Evolutionary conservation across 2,113 vertebrate genomes (phyloP).

Genomic region (Irena cyanogastra): DNA sequence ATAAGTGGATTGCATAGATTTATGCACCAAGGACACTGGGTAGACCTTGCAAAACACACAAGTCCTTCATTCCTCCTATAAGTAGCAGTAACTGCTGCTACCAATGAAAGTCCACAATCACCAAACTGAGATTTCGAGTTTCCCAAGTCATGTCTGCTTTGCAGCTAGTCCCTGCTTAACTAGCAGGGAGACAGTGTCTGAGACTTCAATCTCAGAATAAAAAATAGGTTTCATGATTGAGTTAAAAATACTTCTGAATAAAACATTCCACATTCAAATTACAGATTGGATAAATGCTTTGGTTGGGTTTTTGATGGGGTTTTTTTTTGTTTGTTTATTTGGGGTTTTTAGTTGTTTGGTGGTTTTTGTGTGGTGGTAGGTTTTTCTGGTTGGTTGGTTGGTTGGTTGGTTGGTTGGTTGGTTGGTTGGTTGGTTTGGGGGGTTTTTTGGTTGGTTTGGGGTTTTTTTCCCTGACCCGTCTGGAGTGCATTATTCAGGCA

Average conservation of each 20-base stretch:
- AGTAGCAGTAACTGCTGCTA: neutral
- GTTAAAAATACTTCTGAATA: neutral
- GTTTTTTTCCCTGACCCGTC: neutral
- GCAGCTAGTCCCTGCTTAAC: neutral
- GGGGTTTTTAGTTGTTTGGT: neutral
- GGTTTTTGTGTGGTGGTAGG: neutral
- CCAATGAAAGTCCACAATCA: neutral
- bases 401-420: neutral
- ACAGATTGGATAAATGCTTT: neutral
- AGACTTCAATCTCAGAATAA: neutral
- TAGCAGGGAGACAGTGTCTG: neutral
- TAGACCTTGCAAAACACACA: neutral
- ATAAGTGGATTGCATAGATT: neutral
- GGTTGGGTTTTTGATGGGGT: rapidly evolving
- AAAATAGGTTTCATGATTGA: neutral
- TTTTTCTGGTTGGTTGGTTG: neutral
- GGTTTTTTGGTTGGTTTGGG: neutral
- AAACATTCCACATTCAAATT: constrained; percentile 7
- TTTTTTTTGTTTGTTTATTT: neutral
- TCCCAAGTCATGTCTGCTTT: neutral
- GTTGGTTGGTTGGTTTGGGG: neutral
- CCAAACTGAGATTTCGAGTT: neutral
- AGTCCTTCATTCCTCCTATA: neutral
- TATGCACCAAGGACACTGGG: neutral
- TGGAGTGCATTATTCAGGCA: constrained; percentile 41